Conservation (phyloP, 2,888 invertebrate genomes). For the Drosophila mayaguana region DNA sequence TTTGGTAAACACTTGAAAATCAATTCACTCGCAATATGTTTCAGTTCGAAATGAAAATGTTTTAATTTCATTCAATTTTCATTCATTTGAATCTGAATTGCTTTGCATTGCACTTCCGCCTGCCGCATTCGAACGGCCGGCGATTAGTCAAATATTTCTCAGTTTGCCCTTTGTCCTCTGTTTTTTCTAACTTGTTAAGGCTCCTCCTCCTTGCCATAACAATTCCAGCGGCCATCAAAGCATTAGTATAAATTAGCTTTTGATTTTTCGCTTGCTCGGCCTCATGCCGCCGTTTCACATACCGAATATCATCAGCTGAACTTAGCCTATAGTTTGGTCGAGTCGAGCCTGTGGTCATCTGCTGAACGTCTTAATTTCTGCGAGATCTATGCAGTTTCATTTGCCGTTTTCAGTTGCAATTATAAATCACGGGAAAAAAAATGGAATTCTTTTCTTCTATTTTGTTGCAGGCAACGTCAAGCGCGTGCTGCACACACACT, state of each 20-base stretch:
- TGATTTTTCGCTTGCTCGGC: slow-evolving; percentile 27
- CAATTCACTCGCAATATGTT: slow-evolving; percentile 11
- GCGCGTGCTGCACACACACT: not conserved
- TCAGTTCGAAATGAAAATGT: not conserved
- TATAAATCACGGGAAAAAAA: slow-evolving; percentile 30
- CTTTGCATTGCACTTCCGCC: slow-evolving; percentile 61
- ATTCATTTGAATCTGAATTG: not conserved
- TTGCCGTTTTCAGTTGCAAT: slow-evolving; percentile 8
- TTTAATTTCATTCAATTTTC: slow-evolving; percentile 13
- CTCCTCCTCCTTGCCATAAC: slow-evolving; percentile 31
- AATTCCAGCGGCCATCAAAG: slow-evolving; percentile 20
- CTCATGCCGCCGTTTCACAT: not conserved
- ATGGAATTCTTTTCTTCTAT: not conserved
- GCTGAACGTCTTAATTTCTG: slow-evolving; percentile 32
- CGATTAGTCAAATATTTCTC: slow-evolving; percentile 66
- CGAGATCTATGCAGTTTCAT: slow-evolving; percentile 20
- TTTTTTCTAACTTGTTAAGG: slow-evolving; percentile 10
- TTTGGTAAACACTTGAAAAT: slow-evolving; percentile 7
- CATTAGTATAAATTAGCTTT: slow-evolving; percentile 62
- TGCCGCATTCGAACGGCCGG: slow-evolving; percentile 54
- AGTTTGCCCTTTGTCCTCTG: slow-evolving; percentile 13
- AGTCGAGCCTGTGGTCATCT: slow-evolving; percentile 22
- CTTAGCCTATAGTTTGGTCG: slow-evolving; percentile 33
- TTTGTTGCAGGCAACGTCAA: too few species aligned
- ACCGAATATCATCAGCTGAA: slow-evolving; percentile 7